Base-by-base conservation (phyloP, 2,888 invertebrate species). In the Slavum lentiscoides region DNA sequence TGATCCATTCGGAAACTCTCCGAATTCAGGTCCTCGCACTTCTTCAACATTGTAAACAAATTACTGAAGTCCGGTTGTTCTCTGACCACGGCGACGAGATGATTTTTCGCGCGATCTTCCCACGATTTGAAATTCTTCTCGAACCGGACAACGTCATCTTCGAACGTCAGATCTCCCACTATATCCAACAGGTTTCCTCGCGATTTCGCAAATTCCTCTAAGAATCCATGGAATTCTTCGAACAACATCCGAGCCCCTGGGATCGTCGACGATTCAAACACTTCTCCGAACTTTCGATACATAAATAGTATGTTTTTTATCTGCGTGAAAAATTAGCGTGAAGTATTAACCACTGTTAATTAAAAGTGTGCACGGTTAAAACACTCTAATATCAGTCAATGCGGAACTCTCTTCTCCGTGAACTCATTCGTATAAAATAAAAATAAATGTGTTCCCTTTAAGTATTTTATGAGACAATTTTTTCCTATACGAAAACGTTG, bases 281-380 rank as follows among this genome's bases (percentile, higher is more conserved):
- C 23, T 0, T 11, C 9, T 23, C 21, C 62, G 23, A 58, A 64
- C 2, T 13, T 55, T 15, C 23, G 11, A 43, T 72, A 72, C 4
- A 15, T 80, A 30, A 66, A 7, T 39, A 80, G 23, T 4, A 72
- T 39, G 9, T 30, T 64, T 72, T 72, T 80, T 2, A 72, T 58
- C 80, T 80, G 11, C 2, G 43, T 70, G 69, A 23, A 23, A n/a
- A 21, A 23, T 9, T 1, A 9, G 23, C n/a, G 2, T 55, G n/a
- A 4, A 43, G 43, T 2, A 30, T 30, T 30, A 30, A 4, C 30
- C 4, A 30, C 30, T 30, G 30, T n/a, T n/a, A n/a, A n/a, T n/a
- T n/a, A n/a, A n/a, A n/a, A n/a, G n/a, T n/a, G n/a, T 39, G 39
- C 39, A 7, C 39, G 39, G 39, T 39, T 39, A 39, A 39, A 39